Base-by-base conservation (phyloP, 2,888 invertebrate genomes). In the Eristalis pertinax region DNA sequence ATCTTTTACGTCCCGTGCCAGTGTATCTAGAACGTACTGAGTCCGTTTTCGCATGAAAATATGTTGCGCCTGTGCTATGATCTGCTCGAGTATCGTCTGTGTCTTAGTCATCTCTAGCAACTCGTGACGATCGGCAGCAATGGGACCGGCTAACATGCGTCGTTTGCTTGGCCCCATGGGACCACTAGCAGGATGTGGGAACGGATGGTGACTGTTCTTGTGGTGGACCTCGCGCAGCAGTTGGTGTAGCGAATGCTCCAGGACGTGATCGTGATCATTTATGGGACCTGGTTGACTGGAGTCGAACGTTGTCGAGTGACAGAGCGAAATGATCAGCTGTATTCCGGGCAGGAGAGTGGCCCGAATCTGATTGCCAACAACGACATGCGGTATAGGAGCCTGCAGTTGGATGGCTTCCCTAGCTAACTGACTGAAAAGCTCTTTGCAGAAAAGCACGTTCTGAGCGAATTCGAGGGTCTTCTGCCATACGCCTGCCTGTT, bases 381-480 rank as follows among this genome's bases (percentile, higher is more conserved):
- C 99, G 95, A 99, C 97, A 91, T 99, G 99, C 0, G 99, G 99
- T 91, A 99, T 98, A 0, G 97, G 96, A 0, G 98, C 97, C 91
- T 98, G 97, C 4, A 98, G 93, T 91, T 98, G 98, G 5, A 99
- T 98, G 0, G 99, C 99, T 92, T 99, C 99, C 73, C 98, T 96
- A 0, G 99, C 99, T 75, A 99, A 93, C 90, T 99, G 97, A 89
- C 98, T 97, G 92, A 99, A 99, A 41, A 99, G 93, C 93, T 99
- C 99, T 93, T 99, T 99, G 92, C 99, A 99, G 93, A 99, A 99
- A 24, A 99, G 94, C 32, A 99, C 98, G 93, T 99, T 99, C 92
- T 99, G 99, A 0, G 99, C 99, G 0, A 98, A 97, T 92, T 99
- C 99, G n/a, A 99, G 94, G 90, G 98, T 98, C 91, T 98, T 97